Evolutionary conservation across 2,888 invertebrate species (phyloP), one percentile per base, ranked within the genome.

Genomic region (Dicycla oo): DNA sequence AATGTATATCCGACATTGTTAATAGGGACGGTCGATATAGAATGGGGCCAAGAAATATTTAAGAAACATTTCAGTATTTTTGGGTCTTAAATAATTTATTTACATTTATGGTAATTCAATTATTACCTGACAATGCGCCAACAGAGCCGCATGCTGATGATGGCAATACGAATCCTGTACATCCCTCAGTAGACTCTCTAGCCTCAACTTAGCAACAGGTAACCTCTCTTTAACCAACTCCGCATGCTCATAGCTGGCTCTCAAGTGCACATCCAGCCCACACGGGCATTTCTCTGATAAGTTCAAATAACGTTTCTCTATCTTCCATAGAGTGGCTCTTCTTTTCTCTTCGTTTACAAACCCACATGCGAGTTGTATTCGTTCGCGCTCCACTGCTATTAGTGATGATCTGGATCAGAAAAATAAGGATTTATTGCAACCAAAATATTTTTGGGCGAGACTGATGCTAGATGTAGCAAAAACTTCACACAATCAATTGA

Each of bases 81-180:
- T 15, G 34, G 26, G 1, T 8, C 6, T 34, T 2, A 18, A 26
- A 26, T 4, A 26, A 5, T 26, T 57, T n/a, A 15, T 13, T n/a
- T 57, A 4, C 4, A 30, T 30, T 30, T 15, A 56, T 30, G 3
- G 10, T 56, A 3, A 18, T 53, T 53, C n/a, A 54, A 62, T 56
- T 0, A 54, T 18, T 62, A 62, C 62, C 92, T 95, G 94, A 86
- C 88, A 94, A 86, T 94, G 90, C 4, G 95, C 91, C 77, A 94
- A 86, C 47, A 95, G 73, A 0, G 94, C 94, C 0, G 90, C 88
- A 82, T 95, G 94, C 73, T 94, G 94, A 76, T 95, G 91, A 83
- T 94, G 94, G 64, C 95, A 95, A 76, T 94, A 95, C 0, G 94
- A 93, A 34, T 95, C 94, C 82, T 94, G 93, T 0, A 94, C 88